phyloP scores from a whole-genome alignment of 37 sponge, comb jelly and placozoan species.

The Cliona cf. orientalis region DNA sequence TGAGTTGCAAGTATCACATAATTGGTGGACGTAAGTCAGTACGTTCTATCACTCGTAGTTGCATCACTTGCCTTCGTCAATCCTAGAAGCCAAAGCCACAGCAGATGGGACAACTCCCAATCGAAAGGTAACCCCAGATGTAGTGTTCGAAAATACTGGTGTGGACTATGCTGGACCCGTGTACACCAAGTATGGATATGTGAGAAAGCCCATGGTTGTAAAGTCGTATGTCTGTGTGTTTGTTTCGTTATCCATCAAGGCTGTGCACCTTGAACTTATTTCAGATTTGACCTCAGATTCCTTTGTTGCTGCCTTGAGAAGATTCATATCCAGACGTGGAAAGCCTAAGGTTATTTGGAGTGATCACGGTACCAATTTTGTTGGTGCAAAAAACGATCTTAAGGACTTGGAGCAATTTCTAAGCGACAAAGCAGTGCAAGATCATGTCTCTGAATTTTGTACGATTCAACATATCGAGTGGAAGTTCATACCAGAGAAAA shows the following conservation, averaged over 20 bases:
- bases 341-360: background rate
- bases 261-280: too few relatives aligned
- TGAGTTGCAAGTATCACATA: slow-evolving; percentile 19
- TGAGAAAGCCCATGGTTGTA: too few relatives aligned
- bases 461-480: background rate
- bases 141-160: too few relatives aligned
- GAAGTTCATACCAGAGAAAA: slow-evolving; percentile 23
- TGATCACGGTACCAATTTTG: background rate
- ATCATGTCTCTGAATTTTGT: background rate
- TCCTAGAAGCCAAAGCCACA: too few relatives aligned
- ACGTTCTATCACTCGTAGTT: slow-evolving; percentile 12
- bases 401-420: background rate
- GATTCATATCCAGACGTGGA: background rate
- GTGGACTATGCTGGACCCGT: too few relatives aligned
- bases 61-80: too few relatives aligned
- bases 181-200: too few relatives aligned
- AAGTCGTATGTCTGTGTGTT: too few relatives aligned
- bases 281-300: too few relatives aligned
- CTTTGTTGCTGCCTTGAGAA: too few relatives aligned
- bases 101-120: slow-evolving; percentile 10
- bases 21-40: slow-evolving; percentile 8
- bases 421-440: background rate
- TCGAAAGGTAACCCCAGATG: too few relatives aligned
- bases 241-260: too few relatives aligned
- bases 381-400: background rate